A percentile compares a stretch with the other conserved stretches of the same genome.
These are phyloP conservation scores for Notocelia uddmanniana DNA, from an alignment of 2,888 invertebrate genomes.

Conservation along the genomic window DNA sequence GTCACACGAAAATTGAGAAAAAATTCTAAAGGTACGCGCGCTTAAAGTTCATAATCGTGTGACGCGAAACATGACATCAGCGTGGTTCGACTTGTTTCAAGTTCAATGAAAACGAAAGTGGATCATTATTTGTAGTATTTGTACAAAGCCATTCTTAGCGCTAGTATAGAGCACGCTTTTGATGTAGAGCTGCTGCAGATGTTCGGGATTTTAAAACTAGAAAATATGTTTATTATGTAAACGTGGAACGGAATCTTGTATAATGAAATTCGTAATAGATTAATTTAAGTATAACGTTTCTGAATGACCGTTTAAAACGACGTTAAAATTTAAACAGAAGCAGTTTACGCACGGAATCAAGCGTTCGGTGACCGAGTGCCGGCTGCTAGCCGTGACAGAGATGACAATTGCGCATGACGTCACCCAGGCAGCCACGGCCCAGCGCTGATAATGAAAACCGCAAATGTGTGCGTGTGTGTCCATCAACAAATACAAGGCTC, in stretches of 20 bases:
- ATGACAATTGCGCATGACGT: constrained; percentile 83
- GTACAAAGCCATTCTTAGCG: constrained; percentile 30
- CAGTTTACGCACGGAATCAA: constrained; percentile 53
- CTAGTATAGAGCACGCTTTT: constrained; percentile 13
- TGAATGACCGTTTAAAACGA: constrained; percentile 3
- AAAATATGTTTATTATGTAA: constrained; percentile 45
- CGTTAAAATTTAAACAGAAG: constrained; percentile 29
- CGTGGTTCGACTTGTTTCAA: constrained; percentile 68
- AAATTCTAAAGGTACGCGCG: constrained; percentile 42
- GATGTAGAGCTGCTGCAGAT: constrained; percentile 18
- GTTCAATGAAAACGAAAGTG: constrained; percentile 77
- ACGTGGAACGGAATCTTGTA: background rate
- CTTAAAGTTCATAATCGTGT: constrained; percentile 58
- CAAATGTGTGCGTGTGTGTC: constrained; percentile 65
- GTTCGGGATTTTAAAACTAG: constrained; percentile 38
- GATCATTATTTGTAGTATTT: constrained; percentile 52
- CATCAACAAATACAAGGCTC: constrained; percentile 54
- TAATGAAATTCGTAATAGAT: background rate
- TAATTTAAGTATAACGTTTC: background rate
- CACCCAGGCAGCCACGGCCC: constrained; percentile 61
- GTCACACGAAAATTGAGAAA: constrained; percentile 52
- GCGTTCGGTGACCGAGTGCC: constrained; percentile 68
- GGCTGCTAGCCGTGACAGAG: constrained; percentile 81
- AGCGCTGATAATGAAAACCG: constrained; percentile 67
- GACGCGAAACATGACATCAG: constrained; percentile 59